Base-by-base conservation (phyloP, 2,888 invertebrate genomes). In the Cactoblastis cactorum region DNA sequence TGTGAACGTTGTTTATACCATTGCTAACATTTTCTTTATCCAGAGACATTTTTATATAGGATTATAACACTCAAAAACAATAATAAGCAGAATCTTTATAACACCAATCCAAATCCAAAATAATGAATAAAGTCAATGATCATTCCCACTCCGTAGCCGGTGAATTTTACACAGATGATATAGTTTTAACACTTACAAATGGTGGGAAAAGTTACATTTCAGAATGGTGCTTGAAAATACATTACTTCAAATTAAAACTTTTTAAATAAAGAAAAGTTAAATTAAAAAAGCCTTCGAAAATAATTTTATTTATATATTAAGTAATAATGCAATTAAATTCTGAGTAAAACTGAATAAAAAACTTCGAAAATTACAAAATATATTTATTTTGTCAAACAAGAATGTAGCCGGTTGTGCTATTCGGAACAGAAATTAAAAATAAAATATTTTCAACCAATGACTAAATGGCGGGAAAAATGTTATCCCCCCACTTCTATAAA, bases 1-100 rank as follows among this genome's bases (percentile, higher is more conserved):
- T 89, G 55, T 86, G 80, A 53, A 86, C 77, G 55, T 80, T 85
- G 67, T 71, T 81, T 19, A 85, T 63, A 50, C 75, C 79, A 55
- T 73, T 80, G 58, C 71, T 69, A 9, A 89, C 58, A 61, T 90
- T 90, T 73, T 90, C 89, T 56, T 90, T 90, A 56, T 83, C 78
- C 52, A 68, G 64, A 56, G 86, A 63, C 87, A 87, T 85, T 64
- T 39, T 28, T 6, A 9, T 9, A 6, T 9, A 28, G 9, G 5
- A 9, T 28, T 28, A 6, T 6, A 9, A 28, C 9, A 9, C 9
- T 9, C 28, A 28, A 28, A 28, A n/a, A n/a, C n/a, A n/a, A n/a
- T n/a, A n/a, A n/a, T n/a, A n/a, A n/a, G n/a, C n/a, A n/a, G n/a
- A n/a, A n/a, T n/a, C n/a, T n/a, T n/a, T n/a, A n/a, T n/a, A n/a